Percentiles rank a stretch among this genome's conserved stretches.
These are phyloP conservation scores for Sander vitreus DNA, from an alignment of 2,113 vertebrate species.

Conservation along the genomic window DNA sequence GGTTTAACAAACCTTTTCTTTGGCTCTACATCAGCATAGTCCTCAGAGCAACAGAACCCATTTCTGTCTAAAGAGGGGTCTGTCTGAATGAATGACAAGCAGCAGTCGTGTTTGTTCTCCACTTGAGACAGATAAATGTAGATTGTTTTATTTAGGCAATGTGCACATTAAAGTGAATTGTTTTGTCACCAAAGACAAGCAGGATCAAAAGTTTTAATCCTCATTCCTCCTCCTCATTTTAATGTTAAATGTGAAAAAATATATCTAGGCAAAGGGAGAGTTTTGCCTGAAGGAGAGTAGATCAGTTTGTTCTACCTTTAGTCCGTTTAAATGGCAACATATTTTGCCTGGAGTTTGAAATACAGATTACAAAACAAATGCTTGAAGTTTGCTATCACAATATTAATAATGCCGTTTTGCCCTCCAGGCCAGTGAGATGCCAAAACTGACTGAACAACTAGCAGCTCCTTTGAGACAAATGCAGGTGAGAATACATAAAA, in stretches of 20 bases:
- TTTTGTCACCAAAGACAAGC: not conserved
- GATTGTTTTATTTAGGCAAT: not conserved
- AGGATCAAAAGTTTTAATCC: not conserved
- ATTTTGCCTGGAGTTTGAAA: not conserved
- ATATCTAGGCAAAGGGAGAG: not conserved
- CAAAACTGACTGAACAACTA: constrained; percentile 95
- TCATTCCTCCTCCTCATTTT: not conserved
- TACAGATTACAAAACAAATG: not conserved
- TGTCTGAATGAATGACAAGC: not conserved
- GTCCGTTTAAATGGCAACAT: not conserved
- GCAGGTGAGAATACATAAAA: constrained; percentile 87
- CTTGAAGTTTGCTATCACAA: not conserved
- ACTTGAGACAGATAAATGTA: not conserved
- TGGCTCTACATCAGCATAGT: constrained; percentile 19
- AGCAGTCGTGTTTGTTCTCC: constrained; percentile 9
- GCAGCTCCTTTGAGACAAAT: constrained; percentile 96
- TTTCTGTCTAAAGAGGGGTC: not conserved
- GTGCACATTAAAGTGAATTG: not conserved
- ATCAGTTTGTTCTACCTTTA: not conserved
- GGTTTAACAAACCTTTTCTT: constrained; percentile 43
- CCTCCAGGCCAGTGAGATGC: constrained; percentile 95
- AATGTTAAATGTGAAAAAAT: not conserved
- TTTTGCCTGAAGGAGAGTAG: too few species aligned
- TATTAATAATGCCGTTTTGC: not conserved
- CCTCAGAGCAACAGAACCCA: not conserved